phyloP scores from a whole-genome alignment of 2,797 vertebrate genomes.

The Aphelocoma californica region DNA sequence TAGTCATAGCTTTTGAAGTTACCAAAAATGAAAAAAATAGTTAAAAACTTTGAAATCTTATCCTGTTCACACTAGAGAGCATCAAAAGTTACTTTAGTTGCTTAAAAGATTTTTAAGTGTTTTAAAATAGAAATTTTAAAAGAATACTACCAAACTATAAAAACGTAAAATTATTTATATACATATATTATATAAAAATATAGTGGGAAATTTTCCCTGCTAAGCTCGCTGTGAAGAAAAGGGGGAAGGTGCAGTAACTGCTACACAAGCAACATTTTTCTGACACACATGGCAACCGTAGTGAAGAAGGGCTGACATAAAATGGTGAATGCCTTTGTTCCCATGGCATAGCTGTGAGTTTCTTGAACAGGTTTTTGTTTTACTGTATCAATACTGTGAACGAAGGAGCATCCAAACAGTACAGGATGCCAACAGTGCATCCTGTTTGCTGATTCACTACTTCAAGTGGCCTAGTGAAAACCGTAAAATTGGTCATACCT shows the following conservation, averaged over 20 bases:
- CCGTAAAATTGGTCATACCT: slow-evolving; percentile 2
- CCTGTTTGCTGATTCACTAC: slow-evolving; percentile 46
- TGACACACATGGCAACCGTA: slow-evolving; percentile 48
- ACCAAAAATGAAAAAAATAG: slow-evolving; percentile 68
- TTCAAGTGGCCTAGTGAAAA: slow-evolving; percentile 49
- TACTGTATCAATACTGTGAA: slow-evolving; percentile 76
- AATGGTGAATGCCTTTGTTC: not conserved
- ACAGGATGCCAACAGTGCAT: not conserved
- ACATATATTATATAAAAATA: slow-evolving; percentile 73
- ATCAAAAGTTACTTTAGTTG: slow-evolving; percentile 72
- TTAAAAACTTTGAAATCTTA: slow-evolving; percentile 50
- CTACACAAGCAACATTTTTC: slow-evolving; percentile 55
- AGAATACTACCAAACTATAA: slow-evolving; percentile 74
- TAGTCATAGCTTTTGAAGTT: slow-evolving; percentile 72
- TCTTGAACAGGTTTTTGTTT: slow-evolving; percentile 33
- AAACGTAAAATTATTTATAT: slow-evolving; percentile 73
- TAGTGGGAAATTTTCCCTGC: slow-evolving; percentile 69
- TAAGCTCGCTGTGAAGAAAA: slow-evolving; percentile 70
- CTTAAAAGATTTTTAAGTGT: slow-evolving; percentile 70
- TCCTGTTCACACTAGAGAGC: slow-evolving; percentile 68
- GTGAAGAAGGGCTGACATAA: slow-evolving; percentile 20
- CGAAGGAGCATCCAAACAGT: slow-evolving; percentile 24
- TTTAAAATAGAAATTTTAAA: slow-evolving; percentile 74
- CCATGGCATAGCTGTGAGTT: slow-evolving; percentile 21
- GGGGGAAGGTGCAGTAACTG: slow-evolving; percentile 69